Evolutionary conservation across 35 echinoderm and acorn worm genomes (phyloP).

Genomic region (Ophioderma brevispina): DNA sequence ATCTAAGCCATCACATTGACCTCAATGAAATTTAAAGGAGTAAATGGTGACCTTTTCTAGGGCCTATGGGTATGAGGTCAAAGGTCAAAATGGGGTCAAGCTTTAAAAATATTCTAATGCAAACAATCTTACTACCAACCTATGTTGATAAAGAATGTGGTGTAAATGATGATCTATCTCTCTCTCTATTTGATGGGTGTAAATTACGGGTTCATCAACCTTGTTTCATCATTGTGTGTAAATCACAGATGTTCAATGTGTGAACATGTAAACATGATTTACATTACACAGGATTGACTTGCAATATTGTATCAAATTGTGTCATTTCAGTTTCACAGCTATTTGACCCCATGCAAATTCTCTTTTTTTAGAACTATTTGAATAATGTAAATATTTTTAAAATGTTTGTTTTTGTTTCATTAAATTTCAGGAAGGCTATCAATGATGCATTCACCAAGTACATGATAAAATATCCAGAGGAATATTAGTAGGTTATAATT

Average conservation of each 20-base stretch:
- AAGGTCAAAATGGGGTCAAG: not conserved
- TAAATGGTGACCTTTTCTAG: not conserved
- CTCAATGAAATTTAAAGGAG: not conserved
- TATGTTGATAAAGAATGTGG: not conserved
- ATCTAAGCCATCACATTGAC: not conserved
- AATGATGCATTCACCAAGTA: conserved; percentile 77
- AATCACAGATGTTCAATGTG: too few species aligned
- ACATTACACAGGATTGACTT: too few species aligned
- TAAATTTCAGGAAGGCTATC: conserved; percentile 63
- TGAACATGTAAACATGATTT: too few species aligned
- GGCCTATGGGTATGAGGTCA: not conserved
- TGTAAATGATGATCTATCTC: not conserved
- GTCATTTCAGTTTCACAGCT: too few species aligned
- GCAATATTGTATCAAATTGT: too few species aligned
- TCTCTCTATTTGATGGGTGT: not conserved
- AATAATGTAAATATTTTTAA: too few species aligned
- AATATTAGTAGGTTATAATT: too few species aligned
- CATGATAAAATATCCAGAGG: conserved; percentile 49
- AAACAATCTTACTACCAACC: too few species aligned
- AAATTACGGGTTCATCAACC: not conserved
- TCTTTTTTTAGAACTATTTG: too few species aligned
- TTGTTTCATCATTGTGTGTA: not conserved
- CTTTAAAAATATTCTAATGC: too few species aligned
- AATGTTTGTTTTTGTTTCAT: not conserved
- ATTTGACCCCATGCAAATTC: too few species aligned